Evolutionary conservation across 2,888 invertebrate species (phyloP).

Genomic region (Diaphora mendica): DNA sequence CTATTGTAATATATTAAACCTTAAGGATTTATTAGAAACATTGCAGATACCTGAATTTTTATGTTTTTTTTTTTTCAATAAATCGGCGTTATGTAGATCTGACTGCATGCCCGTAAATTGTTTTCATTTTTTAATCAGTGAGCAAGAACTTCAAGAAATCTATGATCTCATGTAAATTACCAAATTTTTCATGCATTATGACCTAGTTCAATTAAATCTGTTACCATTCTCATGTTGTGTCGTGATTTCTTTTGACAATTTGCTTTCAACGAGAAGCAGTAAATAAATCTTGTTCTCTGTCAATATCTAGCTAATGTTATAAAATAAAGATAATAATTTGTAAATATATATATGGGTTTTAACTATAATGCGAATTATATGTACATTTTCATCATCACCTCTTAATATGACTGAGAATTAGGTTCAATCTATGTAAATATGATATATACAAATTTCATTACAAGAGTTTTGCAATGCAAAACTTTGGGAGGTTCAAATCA

Average conservation of each 20-base stretch:
- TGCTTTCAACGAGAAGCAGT: conserved; percentile 39
- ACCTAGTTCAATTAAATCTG: conserved; percentile 62
- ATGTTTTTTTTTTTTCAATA: conserved; percentile 31
- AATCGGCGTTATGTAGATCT: conserved; percentile 45
- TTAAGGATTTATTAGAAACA: conserved; percentile 20
- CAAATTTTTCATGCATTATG: conserved; percentile 68
- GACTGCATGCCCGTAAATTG: conserved; percentile 44
- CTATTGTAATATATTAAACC: conserved; percentile 24
- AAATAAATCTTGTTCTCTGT: conserved; percentile 46
- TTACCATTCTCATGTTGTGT: conserved; percentile 61
- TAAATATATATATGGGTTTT: conserved; percentile 48
- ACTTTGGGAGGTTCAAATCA: conserved; percentile 58
- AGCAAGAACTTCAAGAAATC: conserved; percentile 51
- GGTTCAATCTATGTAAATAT: conserved; percentile 83
- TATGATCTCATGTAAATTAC: conserved; percentile 79
- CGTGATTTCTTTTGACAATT: conserved; percentile 36
- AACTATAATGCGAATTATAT: conserved; percentile 36
- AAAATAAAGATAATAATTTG: conserved; percentile 43
- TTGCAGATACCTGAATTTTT: conserved; percentile 22
- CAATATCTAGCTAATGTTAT: conserved; percentile 39
- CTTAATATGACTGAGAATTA: conserved; percentile 83
- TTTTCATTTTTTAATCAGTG: conserved; percentile 39
- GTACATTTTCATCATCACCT: conserved; percentile 57
- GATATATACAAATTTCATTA: conserved; percentile 64
- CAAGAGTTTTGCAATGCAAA: conserved; percentile 58